These are phyloP conservation scores for Eurystomus gularis DNA, from an alignment of 2,113 vertebrate genomes.

Conservation along the genomic window DNA sequence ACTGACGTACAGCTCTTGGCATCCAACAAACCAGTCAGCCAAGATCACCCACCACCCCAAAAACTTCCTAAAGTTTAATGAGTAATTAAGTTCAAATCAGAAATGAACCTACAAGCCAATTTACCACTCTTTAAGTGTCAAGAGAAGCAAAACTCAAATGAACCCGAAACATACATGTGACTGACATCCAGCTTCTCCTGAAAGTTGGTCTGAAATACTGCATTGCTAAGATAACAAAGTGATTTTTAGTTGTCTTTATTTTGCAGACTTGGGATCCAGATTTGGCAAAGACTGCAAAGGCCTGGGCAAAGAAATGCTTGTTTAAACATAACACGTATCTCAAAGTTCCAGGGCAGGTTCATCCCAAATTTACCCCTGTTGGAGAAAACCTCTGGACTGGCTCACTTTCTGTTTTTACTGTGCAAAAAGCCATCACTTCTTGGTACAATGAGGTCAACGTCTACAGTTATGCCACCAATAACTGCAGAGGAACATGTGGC, in stretches of 20 bases:
- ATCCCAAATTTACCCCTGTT: not conserved
- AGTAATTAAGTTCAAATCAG: not conserved
- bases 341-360: not conserved
- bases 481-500: not conserved
- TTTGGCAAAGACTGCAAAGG: constrained; percentile 55
- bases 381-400: constrained; percentile 71
- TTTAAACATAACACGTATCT: constrained; percentile 50
- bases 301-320: constrained; percentile 45
- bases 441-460: not conserved
- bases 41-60: not conserved
- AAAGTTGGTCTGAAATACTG: not conserved
- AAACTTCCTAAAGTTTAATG: not conserved
- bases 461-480: not conserved
- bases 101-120: not conserved
- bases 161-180: not conserved
- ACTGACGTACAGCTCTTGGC: not conserved
- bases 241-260: not conserved
- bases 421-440: not conserved
- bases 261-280: constrained; percentile 68
- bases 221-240: not conserved
- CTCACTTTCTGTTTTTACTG: not conserved
- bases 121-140: not conserved
- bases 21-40: not conserved
- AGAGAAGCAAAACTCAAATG: not conserved
- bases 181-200: not conserved